phyloP scores from a whole-genome alignment of 2,888 invertebrate species.

The Agriopis marginaria region DNA sequence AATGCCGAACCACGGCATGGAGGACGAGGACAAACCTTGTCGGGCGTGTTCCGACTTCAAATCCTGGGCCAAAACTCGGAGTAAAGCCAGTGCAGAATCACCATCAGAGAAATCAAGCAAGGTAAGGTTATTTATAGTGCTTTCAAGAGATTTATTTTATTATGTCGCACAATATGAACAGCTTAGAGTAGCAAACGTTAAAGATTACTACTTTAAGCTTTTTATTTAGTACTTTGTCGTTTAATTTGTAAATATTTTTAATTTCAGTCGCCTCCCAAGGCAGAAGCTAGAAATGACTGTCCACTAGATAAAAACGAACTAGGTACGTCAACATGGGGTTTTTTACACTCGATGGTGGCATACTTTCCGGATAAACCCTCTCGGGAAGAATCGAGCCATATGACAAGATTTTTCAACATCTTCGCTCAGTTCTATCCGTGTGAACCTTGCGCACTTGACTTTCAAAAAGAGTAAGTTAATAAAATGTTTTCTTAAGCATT shows the following conservation, averaged over 20 bases:
- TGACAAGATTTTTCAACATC: slow-evolving; percentile 92
- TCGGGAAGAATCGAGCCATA: slow-evolving; percentile 89
- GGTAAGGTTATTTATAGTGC: slow-evolving; percentile 64
- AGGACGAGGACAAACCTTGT: slow-evolving; percentile 87
- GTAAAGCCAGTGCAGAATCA: slow-evolving; percentile 54
- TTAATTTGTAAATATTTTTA: slow-evolving; percentile 3
- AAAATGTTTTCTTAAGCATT: neutral
- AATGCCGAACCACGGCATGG: slow-evolving; percentile 70
- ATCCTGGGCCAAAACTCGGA: slow-evolving; percentile 89
- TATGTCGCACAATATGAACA: too few species aligned
- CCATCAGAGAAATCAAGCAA: slow-evolving; percentile 51
- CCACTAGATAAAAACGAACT: slow-evolving; percentile 92
- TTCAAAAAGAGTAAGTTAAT: slow-evolving; percentile 91
- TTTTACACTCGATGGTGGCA: slow-evolving; percentile 98
- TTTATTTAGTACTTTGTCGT: neutral
- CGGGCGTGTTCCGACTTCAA: slow-evolving; percentile 91
- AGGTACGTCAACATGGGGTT: slow-evolving; percentile 95
- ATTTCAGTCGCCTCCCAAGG: slow-evolving; percentile 16
- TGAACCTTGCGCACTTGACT: slow-evolving; percentile 95
- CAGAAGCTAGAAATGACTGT: slow-evolving; percentile 82
- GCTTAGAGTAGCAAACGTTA: too few species aligned
- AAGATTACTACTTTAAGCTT: neutral
- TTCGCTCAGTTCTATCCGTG: slow-evolving; percentile 98
- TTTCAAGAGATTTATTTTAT: slow-evolving; percentile 38
- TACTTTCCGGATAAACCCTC: slow-evolving; percentile 96